These are phyloP conservation scores for Maconellicoccus hirsutus DNA, from an alignment of 1,140 invertebrate genomes.

Conservation along the genomic window DNA sequence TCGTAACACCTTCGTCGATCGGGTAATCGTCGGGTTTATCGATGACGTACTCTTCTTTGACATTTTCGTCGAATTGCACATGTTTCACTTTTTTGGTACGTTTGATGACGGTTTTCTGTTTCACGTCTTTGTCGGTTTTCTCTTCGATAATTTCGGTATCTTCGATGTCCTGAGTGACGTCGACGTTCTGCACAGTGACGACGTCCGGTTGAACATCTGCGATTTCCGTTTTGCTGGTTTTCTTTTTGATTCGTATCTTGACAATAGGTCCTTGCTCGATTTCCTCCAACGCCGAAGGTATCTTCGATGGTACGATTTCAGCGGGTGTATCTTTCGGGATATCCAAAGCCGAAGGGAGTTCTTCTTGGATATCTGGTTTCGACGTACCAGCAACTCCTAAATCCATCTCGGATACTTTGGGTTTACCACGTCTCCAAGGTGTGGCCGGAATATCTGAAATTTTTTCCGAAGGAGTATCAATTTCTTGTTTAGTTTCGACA, in stretches of 20 bases:
- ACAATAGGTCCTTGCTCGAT: background rate
- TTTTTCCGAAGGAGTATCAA: constrained; percentile 29
- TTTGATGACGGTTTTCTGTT: constrained; percentile 7
- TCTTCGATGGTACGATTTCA: background rate
- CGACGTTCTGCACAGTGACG: too few species aligned
- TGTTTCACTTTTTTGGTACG: constrained; percentile 24
- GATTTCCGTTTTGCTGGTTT: background rate
- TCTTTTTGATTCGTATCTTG: background rate
- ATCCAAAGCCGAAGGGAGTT: too few species aligned
- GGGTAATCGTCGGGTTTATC: background rate
- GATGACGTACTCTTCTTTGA: constrained; percentile 19
- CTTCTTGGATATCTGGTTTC: too few species aligned
- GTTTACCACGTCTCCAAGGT: constrained; percentile 25
- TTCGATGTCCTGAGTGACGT: too few species aligned
- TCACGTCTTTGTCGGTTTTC: background rate
- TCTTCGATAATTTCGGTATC: too few species aligned
- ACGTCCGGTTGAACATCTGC: too few species aligned
- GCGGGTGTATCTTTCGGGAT: too few species aligned
- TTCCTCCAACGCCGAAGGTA: too few species aligned
- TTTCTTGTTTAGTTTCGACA: constrained; percentile 30
- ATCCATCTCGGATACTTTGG: too few species aligned
- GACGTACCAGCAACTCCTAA: too few species aligned
- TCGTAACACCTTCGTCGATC: background rate
- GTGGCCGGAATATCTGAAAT: constrained; percentile 23
- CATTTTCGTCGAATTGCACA: constrained; percentile 26